Conservation (phyloP, 2,888 invertebrate genomes). For the Melolontha melolontha region DNA sequence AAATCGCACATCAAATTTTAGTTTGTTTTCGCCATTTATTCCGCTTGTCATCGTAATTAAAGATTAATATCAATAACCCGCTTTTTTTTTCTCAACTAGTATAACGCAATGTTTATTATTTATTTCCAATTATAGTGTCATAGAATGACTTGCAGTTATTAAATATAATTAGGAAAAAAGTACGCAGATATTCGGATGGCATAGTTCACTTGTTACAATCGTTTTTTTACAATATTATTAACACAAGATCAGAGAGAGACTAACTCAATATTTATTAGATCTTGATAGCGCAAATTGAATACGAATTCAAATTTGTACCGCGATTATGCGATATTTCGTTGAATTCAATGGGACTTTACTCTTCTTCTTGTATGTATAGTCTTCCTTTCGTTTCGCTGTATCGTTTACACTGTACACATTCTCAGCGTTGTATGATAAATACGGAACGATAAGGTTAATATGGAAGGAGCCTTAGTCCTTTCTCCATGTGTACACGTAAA, state of each 20-base stretch:
- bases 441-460: conserved; percentile 27
- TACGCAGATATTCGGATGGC: conserved; percentile 13
- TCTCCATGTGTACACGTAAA: no score
- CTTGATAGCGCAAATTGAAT: conserved; percentile 48
- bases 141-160: no score
- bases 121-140: no score
- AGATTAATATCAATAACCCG: no score
- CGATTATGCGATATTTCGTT: conserved; percentile 42
- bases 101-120: no score
- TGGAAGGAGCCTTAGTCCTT: not conserved
- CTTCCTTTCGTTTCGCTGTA: not conserved
- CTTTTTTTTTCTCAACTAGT: no score
- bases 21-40: no score
- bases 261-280: conserved; percentile 47
- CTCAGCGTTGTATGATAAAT: conserved; percentile 25
- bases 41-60: no score
- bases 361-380: conserved; percentile 18
- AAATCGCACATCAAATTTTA: no score
- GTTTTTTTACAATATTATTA: conserved; percentile 31
- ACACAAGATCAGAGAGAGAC: conserved; percentile 25
- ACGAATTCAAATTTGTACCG: conserved; percentile 49
- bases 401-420: conserved; percentile 12
- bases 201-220: conserved; percentile 20
- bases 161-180: no score
- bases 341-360: conserved; percentile 33